Conservation (phyloP, 2,113 vertebrate genomes). For the Regulus satrapa region DNA sequence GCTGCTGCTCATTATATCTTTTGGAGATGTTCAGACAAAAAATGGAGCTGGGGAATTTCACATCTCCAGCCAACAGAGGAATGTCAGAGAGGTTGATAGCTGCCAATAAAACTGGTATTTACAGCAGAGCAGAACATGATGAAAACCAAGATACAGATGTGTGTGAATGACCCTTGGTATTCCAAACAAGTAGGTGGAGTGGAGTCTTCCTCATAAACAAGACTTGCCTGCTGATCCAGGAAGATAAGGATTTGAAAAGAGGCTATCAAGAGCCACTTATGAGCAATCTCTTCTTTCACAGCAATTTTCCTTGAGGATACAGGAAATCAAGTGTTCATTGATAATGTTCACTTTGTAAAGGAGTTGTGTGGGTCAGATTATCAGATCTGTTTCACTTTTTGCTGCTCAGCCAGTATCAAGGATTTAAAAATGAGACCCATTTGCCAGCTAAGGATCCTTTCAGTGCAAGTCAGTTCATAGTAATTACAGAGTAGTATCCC, state of each 20-base stretch:
- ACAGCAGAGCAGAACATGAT: background rate
- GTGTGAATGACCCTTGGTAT: constrained; percentile 5
- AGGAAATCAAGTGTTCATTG: constrained; percentile 39
- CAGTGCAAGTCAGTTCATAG: background rate
- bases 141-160: background rate
- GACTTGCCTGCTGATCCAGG: background rate
- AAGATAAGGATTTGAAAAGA: constrained; percentile 44
- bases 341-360: constrained; percentile 24
- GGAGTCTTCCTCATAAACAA: background rate
- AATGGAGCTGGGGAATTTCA: background rate
- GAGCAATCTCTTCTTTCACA: background rate
- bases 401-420: background rate
- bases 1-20: background rate
- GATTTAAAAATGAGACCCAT: background rate
- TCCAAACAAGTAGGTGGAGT: background rate
- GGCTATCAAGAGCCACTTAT: background rate
- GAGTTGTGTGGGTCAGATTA: background rate
- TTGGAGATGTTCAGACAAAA: background rate
- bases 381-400: background rate
- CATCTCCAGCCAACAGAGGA: background rate
- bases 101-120: constrained; percentile 12
- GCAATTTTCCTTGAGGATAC: constrained; percentile 31
- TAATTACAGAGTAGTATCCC: background rate
- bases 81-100: background rate
- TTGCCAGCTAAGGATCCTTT: background rate